Percentiles rank a stretch among this genome's conserved stretches.
Conservation (phyloP, 2,113 vertebrate genomes). For the Eulemur macaco region DNA sequence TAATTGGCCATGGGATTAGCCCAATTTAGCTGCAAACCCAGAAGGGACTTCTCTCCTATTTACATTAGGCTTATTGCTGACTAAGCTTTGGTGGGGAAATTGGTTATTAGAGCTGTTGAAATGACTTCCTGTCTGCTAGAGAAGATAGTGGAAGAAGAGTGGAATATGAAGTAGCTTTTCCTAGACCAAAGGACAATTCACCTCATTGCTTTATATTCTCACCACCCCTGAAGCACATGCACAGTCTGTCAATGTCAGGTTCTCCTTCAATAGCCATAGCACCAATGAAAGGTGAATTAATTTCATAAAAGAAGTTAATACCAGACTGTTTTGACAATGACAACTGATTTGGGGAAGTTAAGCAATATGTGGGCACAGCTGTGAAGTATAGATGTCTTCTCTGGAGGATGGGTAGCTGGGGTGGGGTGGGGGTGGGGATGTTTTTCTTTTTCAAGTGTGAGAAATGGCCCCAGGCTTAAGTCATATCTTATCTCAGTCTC, state of each 20-base stretch:
- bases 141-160: neutral
- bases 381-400: neutral
- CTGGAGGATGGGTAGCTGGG: neutral
- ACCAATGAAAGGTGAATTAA: neutral
- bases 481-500: neutral
- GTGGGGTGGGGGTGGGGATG: too few species aligned
- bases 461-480: neutral
- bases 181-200: neutral
- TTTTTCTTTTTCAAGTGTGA: neutral
- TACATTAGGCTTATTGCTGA: neutral
- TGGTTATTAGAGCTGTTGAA: neutral
- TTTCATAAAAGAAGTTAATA: neutral
- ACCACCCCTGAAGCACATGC: neutral
- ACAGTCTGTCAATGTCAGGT: neutral
- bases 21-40: neutral
- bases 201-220: neutral
- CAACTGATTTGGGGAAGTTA: neutral
- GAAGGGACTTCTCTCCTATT: neutral
- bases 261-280: neutral
- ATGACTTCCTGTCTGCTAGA: neutral
- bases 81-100: neutral
- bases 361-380: neutral
- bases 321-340: neutral
- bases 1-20: neutral
- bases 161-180: neutral